phyloP scores from a whole-genome alignment of 2,888 invertebrate species.

The Antheraea assamensis region DNA sequence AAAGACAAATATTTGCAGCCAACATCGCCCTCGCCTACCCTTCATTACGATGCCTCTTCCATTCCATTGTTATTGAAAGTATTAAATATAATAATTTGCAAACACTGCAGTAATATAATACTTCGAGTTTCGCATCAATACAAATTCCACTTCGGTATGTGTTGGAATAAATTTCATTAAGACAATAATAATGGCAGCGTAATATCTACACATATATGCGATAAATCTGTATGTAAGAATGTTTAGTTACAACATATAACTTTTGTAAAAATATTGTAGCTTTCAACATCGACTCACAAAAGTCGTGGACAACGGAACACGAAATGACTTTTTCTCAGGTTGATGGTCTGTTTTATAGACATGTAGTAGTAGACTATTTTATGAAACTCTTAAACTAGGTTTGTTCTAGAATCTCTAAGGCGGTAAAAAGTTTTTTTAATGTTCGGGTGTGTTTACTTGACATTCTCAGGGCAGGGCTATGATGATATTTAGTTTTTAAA shows the following conservation, averaged over 20 bases:
- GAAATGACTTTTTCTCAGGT: neutral
- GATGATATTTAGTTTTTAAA: neutral
- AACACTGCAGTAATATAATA: conserved; percentile 50
- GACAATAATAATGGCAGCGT: neutral
- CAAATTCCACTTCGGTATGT: conserved; percentile 4
- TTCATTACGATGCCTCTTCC: conserved; percentile 62
- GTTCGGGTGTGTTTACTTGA: neutral
- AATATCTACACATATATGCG: neutral
- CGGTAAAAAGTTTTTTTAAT: neutral
- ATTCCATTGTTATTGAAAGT: conserved; percentile 70
- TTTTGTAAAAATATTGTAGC: neutral
- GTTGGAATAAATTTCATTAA: neutral
- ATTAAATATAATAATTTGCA: conserved; percentile 65
- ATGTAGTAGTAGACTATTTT: neutral
- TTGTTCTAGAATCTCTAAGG: neutral
- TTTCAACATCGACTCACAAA: neutral
- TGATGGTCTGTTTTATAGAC: neutral
- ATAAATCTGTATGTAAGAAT: neutral
- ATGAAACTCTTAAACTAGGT: neutral
- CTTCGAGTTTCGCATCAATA: conserved; percentile 6
- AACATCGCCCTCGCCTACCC: conserved; percentile 59
- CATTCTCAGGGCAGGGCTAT: neutral
- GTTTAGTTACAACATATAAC: neutral
- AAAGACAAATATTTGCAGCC: conserved; percentile 59
- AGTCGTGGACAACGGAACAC: neutral